Conservation (phyloP, 2,888 invertebrate genomes). For the Adineta ricciae region DNA sequence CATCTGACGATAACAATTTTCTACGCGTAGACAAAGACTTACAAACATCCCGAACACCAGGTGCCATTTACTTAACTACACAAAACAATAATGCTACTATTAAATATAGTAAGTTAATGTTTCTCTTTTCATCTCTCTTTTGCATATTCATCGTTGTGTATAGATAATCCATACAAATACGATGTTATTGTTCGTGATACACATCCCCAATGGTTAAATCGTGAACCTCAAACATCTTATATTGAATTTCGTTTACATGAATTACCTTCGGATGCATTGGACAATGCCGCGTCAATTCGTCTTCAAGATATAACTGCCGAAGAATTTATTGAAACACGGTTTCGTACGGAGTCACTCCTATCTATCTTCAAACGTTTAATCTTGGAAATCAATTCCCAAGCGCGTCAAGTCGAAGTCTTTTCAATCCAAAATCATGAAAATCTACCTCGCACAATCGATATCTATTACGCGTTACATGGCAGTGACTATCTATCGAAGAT, state of each 20-base stretch:
- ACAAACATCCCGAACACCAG: not conserved
- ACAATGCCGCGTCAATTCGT: constrained; percentile 85
- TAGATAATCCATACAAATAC: constrained; percentile 21
- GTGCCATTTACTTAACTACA: not conserved
- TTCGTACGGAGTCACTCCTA: constrained; percentile 34
- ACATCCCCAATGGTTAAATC: not conserved
- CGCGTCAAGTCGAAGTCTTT: constrained; percentile 82
- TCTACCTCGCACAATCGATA: constrained; percentile 56
- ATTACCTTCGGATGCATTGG: constrained; percentile 85
- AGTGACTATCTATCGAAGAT: constrained; percentile 2
- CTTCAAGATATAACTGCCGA: constrained; percentile 76
- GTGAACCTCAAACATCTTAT: constrained; percentile 58
- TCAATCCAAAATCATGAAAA: constrained; percentile 64
- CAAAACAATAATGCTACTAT: not conserved
- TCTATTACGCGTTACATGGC: constrained; percentile 84
- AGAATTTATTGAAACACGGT: constrained; percentile 64
- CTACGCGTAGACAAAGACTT: not conserved
- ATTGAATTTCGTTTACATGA: constrained; percentile 85
- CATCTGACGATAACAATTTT: constrained; percentile 13
- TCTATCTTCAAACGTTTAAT: not conserved
- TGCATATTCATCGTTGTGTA: not conserved
- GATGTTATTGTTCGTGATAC: constrained; percentile 29
- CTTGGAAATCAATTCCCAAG: constrained; percentile 64
- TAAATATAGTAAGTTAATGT: not conserved
- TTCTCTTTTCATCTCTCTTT: not conserved